A percentile compares a stretch with the other conserved stretches of the same genome.
Conservation (phyloP, 2,113 vertebrate species). For the Theristicus caerulescens region DNA sequence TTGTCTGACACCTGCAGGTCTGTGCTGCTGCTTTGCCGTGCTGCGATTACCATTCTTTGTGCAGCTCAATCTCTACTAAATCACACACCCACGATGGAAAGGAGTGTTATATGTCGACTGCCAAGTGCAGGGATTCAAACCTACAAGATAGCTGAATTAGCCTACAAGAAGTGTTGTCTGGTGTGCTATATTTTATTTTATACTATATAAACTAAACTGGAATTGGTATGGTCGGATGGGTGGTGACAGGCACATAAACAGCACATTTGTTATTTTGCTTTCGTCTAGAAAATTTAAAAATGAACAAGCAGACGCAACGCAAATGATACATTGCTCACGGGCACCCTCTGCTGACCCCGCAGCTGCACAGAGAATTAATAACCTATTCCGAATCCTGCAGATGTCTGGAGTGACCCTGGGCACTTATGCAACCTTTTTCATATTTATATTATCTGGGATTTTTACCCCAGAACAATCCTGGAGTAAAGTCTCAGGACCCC, state of each 20-base stretch:
- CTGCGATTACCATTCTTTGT: background rate
- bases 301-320: fast-evolving
- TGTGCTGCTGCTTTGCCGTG: background rate
- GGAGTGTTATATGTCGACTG: fast-evolving
- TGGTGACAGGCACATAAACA: background rate
- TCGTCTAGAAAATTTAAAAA: background rate
- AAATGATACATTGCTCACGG: background rate
- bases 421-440: background rate
- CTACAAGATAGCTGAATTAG: background rate
- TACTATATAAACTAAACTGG: background rate
- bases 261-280: background rate
- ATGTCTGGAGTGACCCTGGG: background rate
- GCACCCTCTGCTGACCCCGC: constrained; percentile 48
- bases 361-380: background rate
- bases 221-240: background rate
- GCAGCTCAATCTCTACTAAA: background rate
- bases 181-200: background rate
- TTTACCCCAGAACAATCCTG: background rate
- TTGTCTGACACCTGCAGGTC: background rate
- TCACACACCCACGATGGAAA: background rate
- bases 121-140: background rate
- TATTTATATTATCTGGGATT: background rate
- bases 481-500: background rate
- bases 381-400: background rate
- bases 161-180: background rate